Base-by-base conservation (phyloP, 2,888 invertebrate genomes). In the Drosophila lacicola region DNA sequence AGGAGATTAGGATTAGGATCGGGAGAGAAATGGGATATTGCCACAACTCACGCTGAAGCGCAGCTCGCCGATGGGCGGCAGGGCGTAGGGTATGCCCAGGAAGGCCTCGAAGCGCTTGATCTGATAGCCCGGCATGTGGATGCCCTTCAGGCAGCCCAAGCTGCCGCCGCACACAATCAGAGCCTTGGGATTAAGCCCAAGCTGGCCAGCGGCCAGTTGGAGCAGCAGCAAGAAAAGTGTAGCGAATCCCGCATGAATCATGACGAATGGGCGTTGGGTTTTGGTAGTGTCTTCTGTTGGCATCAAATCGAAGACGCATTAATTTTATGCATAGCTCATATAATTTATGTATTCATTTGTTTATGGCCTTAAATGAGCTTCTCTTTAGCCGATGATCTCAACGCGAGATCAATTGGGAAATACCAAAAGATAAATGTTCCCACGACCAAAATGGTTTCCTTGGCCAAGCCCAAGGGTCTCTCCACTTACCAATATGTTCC, bases 21-120 rank as follows among this genome's bases (percentile, higher is more conserved):
- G 8, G 2, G 8, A 2, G 29, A 2, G 29, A 29, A 2, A 8
- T 29, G 29, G 29, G 1, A 2, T 2, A 8, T 8, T 2, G 2
- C 36, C 13, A 36, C 5, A 39, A 89, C 91, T 87, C 61, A 92
- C 92, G 51, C 85, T 88, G 71, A 92, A 92, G 29, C 92, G 78
- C 36, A 92, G 70, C 14, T 91, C 80, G 0, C 88, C 91, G 11
- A 91, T 33, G 1, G 92, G 92, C 13, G 92, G 92, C 78, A 87
- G 69, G 3, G 92, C 92, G 57, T 88, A 92, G 13, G 92, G 92
- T 44, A 92, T 88, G 51, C 92, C 92, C 60, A 92, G 62, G 63
- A 90, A 92, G 8, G 89, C 92, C 70, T 92, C 91, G 79, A 90
- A 92, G 2, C 72, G 63, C 4, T 81, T 78, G n/a, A 61, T 78